Percentiles rank a stretch among this genome's conserved stretches.
Conservation (phyloP, 2,888 invertebrate genomes). For the Diogma glabrata region DNA sequence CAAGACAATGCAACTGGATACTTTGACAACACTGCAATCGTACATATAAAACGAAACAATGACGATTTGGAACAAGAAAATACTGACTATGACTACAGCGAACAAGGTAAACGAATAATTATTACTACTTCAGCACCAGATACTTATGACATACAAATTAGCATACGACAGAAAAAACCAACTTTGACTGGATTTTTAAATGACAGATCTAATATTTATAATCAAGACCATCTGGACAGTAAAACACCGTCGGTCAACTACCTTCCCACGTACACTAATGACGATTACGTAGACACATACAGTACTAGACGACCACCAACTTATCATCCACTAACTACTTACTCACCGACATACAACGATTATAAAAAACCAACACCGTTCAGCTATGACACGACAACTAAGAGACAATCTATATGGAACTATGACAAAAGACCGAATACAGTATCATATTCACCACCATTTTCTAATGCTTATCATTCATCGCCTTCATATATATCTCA, state of each 20-base stretch:
- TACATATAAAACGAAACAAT: background rate
- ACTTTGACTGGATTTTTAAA: conserved; percentile 7
- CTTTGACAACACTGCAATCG: background rate
- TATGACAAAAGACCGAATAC: background rate
- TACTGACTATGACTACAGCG: background rate
- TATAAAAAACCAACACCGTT: conserved; percentile 5
- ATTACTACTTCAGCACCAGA: conserved; percentile 28
- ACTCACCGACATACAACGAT: background rate
- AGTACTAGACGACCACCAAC: conserved; percentile 16
- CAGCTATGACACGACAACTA: conserved; percentile 8
- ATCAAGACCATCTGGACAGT: conserved; percentile 6
- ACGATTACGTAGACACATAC: too few species aligned
- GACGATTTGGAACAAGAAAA: background rate
- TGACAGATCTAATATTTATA: conserved; percentile 6
- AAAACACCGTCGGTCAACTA: conserved; percentile 21
- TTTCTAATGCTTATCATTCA: too few species aligned
- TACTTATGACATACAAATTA: conserved; percentile 35
- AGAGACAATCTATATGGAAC: background rate
- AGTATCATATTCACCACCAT: too few species aligned
- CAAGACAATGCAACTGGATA: conserved; percentile 10
- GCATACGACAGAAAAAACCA: conserved; percentile 28
- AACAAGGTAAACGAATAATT: conserved; percentile 26
- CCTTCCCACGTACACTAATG: conserved; percentile 11
- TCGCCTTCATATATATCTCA: too few species aligned
- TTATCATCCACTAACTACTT: conserved; percentile 14